phyloP scores from a whole-genome alignment of 2,888 invertebrate genomes.

The Rhingia campestris region DNA sequence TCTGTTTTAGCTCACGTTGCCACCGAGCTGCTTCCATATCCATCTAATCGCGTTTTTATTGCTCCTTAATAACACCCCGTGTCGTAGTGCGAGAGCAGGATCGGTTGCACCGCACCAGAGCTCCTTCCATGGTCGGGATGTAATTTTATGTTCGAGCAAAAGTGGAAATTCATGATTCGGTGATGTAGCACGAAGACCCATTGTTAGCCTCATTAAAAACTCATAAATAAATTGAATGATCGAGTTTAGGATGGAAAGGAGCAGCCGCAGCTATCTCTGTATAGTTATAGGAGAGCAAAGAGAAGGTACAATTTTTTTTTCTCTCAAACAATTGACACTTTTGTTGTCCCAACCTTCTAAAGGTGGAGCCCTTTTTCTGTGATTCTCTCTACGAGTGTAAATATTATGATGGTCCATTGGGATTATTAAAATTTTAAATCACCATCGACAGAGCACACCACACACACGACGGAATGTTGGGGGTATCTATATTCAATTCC shows the following conservation, averaged over 20 bases:
- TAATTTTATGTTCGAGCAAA: constrained; percentile 71
- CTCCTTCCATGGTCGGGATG: constrained; percentile 43
- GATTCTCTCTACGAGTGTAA: constrained; percentile 53
- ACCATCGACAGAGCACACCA: constrained; percentile 1
- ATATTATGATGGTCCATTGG: constrained; percentile 68
- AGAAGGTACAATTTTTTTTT: background rate
- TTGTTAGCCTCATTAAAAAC: constrained; percentile 73
- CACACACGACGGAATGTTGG: background rate
- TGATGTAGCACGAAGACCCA: constrained; percentile 70
- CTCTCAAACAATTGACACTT: constrained; percentile 57
- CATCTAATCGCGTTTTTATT: constrained; percentile 73
- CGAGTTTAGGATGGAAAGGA: constrained; percentile 27
- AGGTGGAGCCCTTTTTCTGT: constrained; percentile 3
- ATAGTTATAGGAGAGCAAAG: background rate
- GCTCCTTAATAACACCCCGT: constrained; percentile 72
- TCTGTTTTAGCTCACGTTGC: constrained; percentile 11
- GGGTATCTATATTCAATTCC: constrained; percentile 56
- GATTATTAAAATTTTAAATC: constrained; percentile 72
- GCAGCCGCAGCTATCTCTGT: constrained; percentile 2
- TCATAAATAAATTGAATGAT: constrained; percentile 74
- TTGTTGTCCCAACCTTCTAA: constrained; percentile 4
- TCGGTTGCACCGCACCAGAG: background rate
- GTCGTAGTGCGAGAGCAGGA: background rate
- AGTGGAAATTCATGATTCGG: constrained; percentile 73
- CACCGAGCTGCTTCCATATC: constrained; percentile 47